Percentiles rank a stretch among this genome's conserved stretches.
These are phyloP conservation scores for Palythoa grandiflora DNA, from an alignment of 92 coral and sea anemone genomes.

Conservation along the genomic window DNA sequence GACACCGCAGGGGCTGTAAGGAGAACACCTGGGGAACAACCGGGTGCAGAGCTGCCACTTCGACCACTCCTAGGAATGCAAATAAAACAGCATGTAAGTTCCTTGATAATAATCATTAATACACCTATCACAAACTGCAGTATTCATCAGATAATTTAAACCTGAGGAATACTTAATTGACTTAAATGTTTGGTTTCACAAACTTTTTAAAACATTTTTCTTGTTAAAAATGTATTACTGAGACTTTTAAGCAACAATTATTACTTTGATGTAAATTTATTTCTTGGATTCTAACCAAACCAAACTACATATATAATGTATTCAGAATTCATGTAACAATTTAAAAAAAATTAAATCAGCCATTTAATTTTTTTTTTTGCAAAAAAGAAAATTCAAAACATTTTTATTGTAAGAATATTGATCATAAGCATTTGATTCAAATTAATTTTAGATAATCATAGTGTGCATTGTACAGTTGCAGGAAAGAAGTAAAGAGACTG, in stretches of 20 bases:
- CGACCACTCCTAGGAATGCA: conserved; percentile 47
- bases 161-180: not conserved
- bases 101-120: conserved; percentile 22
- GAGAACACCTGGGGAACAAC: conserved; percentile 59
- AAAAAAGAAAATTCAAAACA: too few relatives aligned
- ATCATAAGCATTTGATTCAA: too few relatives aligned
- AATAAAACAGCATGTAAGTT: conserved; percentile 54
- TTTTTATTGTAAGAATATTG: too few relatives aligned
- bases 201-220: not conserved
- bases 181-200: not conserved
- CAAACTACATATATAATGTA: too few relatives aligned
- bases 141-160: not conserved
- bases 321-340: too few relatives aligned
- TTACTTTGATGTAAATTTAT: too few relatives aligned
- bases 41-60: conserved; percentile 69
- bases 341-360: too few relatives aligned
- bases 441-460: too few relatives aligned
- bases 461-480: not conserved
- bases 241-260: too few relatives aligned
- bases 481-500: not conserved
- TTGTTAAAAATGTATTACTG: not conserved
- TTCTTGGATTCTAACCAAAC: too few relatives aligned
- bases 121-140: not conserved
- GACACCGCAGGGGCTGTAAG: conserved; percentile 42
- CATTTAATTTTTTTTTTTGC: too few relatives aligned